A percentile compares a stretch with the other conserved stretches of the same genome.
Conservation (phyloP, 2,888 invertebrate genomes). For the Noctua janthina region DNA sequence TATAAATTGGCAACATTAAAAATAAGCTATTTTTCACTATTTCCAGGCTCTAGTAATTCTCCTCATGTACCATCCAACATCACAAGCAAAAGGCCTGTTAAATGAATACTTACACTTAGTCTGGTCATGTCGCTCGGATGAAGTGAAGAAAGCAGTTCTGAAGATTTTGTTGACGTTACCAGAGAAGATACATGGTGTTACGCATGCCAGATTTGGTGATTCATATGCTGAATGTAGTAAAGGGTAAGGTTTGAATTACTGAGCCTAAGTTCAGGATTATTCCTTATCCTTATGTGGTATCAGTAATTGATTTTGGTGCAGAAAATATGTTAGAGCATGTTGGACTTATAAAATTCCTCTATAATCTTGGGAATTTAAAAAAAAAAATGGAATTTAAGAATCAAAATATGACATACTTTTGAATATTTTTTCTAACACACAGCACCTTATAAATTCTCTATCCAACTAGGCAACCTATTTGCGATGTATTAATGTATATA, state of each 20-base stretch:
- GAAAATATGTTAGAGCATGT: not conserved
- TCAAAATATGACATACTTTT: too few species aligned
- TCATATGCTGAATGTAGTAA: conserved; percentile 28
- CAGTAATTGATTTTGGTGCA: not conserved
- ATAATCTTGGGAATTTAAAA: not conserved
- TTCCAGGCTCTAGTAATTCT: conserved; percentile 83
- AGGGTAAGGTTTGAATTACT: not conserved
- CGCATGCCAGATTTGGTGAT: conserved; percentile 35
- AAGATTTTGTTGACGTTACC: conserved; percentile 80
- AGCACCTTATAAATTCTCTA: not conserved
- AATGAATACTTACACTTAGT: conserved; percentile 85
- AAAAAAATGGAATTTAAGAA: too few species aligned
- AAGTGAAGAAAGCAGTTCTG: conserved; percentile 82
- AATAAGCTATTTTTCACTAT: not conserved
- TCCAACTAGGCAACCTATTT: not conserved
- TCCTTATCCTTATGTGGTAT: not conserved
- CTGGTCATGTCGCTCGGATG: conserved; percentile 79
- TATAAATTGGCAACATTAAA: not conserved
- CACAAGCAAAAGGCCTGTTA: conserved; percentile 77
- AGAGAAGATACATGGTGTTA: conserved; percentile 71
- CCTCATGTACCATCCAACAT: conserved; percentile 84
- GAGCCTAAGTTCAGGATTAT: not conserved
- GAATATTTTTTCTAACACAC: not conserved
- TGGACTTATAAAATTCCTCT: not conserved
- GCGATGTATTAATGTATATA: too few species aligned